Conservation (phyloP, 92 coral and sea anemone species). For the Umimayanthus kanabou region DNA sequence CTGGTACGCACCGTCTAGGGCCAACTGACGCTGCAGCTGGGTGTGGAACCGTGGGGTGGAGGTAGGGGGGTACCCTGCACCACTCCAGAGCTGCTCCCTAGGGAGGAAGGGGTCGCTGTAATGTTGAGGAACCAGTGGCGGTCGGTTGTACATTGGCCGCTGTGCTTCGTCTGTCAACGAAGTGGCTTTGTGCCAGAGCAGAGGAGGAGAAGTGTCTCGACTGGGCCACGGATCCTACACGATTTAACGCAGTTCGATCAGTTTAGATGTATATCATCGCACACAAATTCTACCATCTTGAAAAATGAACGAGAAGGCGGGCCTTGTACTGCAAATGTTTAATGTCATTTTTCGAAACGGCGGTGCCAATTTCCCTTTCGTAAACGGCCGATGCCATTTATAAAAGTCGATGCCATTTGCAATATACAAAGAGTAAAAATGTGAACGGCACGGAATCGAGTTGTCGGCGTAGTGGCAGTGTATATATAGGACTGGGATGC, state of each 20-base stretch:
- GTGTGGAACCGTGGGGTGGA: conserved; percentile 76
- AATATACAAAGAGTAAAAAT: too few species aligned
- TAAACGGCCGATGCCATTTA: too few species aligned
- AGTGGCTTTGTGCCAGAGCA: conserved; percentile 75
- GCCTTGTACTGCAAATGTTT: too few species aligned
- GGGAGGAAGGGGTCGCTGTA: conserved; percentile 90
- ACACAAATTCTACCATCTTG: too few species aligned
- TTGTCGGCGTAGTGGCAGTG: too few species aligned
- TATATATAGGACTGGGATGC: too few species aligned
- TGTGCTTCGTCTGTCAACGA: conserved; percentile 76
- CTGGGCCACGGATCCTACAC: conserved; percentile 83
- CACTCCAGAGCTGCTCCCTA: conserved; percentile 77
- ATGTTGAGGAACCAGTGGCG: conserved; percentile 74
- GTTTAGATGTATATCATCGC: not conserved
- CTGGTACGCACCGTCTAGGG: conserved; percentile 73
- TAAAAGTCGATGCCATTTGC: too few species aligned
- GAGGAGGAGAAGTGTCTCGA: conserved; percentile 77
- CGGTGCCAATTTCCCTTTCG: too few species aligned
- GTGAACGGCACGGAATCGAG: too few species aligned
- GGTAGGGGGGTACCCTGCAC: conserved; percentile 67
- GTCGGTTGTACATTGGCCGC: conserved; percentile 65
- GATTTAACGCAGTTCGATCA: not conserved
- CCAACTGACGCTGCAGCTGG: conserved; percentile 84
- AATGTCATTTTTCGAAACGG: too few species aligned
- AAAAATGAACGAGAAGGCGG: too few species aligned